Percentiles rank a stretch among this genome's conserved stretches.
phyloP scores from a whole-genome alignment of 2,888 invertebrate genomes.

The Athalia circularis region DNA sequence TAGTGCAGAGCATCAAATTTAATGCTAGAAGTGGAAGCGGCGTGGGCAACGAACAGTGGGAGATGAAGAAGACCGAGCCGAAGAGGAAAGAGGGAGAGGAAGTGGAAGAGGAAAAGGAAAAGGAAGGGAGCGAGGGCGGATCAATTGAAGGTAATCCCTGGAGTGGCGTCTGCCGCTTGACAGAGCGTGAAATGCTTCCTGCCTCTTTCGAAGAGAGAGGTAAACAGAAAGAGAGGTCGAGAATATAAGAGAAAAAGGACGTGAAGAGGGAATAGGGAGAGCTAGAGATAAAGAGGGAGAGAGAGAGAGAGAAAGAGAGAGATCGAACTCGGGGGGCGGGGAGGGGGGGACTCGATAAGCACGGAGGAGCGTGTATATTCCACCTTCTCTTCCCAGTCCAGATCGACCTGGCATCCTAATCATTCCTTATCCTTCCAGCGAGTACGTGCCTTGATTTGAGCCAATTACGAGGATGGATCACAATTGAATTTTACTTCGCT shows the following conservation, averaged over 20 bases:
- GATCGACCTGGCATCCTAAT: conserved; percentile 58
- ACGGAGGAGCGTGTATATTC: conserved; percentile 45
- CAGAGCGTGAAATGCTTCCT: conserved; percentile 71
- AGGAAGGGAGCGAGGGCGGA: conserved; percentile 62
- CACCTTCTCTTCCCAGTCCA: conserved; percentile 48
- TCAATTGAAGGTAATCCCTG: conserved; percentile 72
- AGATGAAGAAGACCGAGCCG: conserved; percentile 29
- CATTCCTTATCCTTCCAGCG: conserved; percentile 61
- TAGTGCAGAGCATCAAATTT: conserved; percentile 21
- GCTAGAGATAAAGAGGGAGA: conserved; percentile 25
- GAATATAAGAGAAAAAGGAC: neutral
- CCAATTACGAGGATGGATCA: conserved; percentile 66
- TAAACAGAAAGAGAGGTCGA: neutral
- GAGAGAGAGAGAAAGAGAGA: conserved; percentile 33
- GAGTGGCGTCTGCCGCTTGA: conserved; percentile 70
- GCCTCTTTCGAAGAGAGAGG: conserved; percentile 51
- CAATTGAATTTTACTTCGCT: conserved; percentile 62
- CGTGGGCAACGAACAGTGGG: conserved; percentile 47
- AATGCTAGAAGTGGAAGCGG: conserved; percentile 17
- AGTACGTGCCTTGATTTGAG: conserved; percentile 62
- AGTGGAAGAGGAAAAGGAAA: conserved; percentile 35
- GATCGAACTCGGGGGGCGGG: conserved; percentile 11
- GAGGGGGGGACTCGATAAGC: conserved; percentile 23
- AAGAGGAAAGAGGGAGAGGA: conserved; percentile 44
- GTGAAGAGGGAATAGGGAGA: conserved; percentile 5